Percentiles rank a stretch among this genome's conserved stretches.
Evolutionary conservation across 2,113 vertebrate species (phyloP).

Genomic region (Peucedramus taeniatus): DNA sequence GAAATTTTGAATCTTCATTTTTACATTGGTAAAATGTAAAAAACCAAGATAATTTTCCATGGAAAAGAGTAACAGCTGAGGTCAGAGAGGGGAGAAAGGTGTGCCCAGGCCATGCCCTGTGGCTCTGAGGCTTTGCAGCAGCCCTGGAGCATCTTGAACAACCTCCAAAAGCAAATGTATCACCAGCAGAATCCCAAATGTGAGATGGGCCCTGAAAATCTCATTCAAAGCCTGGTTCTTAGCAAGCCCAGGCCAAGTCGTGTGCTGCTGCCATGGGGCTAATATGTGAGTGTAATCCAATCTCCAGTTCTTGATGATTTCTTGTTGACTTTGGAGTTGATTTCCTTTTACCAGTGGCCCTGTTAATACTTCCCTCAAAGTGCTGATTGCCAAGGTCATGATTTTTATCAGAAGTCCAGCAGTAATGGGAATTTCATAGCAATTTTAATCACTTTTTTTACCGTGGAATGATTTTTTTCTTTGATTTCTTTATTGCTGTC

Average conservation of each 20-base stretch:
- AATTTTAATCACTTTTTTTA: slow-evolving; percentile 9
- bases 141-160: not conserved
- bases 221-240: not conserved
- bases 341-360: not conserved
- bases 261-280: not conserved
- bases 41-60: not conserved
- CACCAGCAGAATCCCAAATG: not conserved
- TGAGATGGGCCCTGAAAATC: not conserved
- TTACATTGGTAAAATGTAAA: too few relatives aligned
- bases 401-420: not conserved
- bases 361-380: not conserved
- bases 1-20: not conserved
- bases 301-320: not conserved
- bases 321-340: not conserved
- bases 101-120: too few relatives aligned
- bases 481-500: not conserved
- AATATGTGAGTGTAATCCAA: not conserved
- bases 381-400: not conserved
- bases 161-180: rapidly evolving
- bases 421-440: slow-evolving; percentile 23
- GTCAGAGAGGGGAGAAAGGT: not conserved
- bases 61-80: rapidly evolving
- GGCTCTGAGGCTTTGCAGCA: not conserved
- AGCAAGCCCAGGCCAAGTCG: not conserved
- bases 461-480: not conserved